phyloP scores from a whole-genome alignment of 2,113 vertebrate genomes.

The Monopterus albus region DNA sequence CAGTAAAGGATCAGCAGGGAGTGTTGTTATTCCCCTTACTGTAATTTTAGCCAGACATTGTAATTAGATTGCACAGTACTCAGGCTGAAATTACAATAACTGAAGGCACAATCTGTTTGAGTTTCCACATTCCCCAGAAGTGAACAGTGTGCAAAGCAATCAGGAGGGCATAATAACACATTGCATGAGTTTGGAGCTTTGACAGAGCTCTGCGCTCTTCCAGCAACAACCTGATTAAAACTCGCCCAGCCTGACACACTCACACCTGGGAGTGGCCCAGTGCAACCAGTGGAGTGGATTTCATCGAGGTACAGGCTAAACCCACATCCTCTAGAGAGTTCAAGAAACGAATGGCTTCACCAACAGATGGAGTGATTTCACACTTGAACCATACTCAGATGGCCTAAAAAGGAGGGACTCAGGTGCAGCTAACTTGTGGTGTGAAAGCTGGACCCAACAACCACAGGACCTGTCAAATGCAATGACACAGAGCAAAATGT shows the following conservation, averaged over 20 bases:
- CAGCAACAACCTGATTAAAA: slow-evolving; percentile 18
- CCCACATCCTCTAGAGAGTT: not conserved
- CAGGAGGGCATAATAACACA: slow-evolving; percentile 11
- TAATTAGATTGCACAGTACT: slow-evolving; percentile 40
- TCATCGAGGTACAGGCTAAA: not conserved
- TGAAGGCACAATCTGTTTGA: not conserved
- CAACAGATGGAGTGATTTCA: not conserved
- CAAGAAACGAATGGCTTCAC: not conserved
- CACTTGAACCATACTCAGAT: no score
- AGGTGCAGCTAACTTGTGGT: no score
- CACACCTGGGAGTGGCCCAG: not conserved
- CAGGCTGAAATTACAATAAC: slow-evolving; percentile 16
- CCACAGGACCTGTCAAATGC: no score
- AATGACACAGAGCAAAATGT: no score
- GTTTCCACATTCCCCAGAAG: slow-evolving; percentile 17
- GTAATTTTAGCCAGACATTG: slow-evolving; percentile 17
- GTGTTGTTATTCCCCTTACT: slow-evolving; percentile 1
- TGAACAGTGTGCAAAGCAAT: not conserved
- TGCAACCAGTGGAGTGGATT: not conserved
- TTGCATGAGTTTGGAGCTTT: not conserved
- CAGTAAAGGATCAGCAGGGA: not conserved
- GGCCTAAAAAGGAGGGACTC: no score
- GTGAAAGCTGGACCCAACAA: no score
- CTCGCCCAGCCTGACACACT: not conserved
- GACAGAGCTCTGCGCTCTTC: not conserved